Evolutionary conservation across 2,797 vertebrate genomes (phyloP).

Genomic region (Catamblyrhynchus diadema): DNA sequence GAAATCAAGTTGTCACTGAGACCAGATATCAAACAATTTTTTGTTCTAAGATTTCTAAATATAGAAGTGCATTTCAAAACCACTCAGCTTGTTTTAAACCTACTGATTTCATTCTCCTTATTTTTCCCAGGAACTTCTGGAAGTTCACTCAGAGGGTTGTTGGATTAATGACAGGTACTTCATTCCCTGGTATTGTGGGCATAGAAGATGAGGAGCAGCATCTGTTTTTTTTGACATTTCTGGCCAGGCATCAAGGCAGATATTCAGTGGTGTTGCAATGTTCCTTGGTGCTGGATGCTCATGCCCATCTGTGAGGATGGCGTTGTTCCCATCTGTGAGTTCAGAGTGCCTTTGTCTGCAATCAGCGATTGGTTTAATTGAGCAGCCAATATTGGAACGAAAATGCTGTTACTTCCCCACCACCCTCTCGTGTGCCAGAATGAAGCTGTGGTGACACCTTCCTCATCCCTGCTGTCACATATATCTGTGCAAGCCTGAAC

Average conservation of each 20-base stretch:
- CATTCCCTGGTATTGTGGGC: not conserved
- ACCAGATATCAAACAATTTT: not conserved
- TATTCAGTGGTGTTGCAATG: not conserved
- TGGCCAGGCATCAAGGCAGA: not conserved
- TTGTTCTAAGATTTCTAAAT: not conserved
- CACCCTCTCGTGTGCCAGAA: not conserved
- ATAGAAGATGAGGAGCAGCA: not conserved
- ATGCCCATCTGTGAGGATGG: constrained; percentile 40
- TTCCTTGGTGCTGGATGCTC: constrained; percentile 13
- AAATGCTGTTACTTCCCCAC: not conserved
- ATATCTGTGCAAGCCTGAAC: not conserved
- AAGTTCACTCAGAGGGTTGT: not conserved
- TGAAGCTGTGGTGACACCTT: not conserved
- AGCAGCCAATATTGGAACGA: not conserved
- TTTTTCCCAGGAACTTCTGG: not conserved
- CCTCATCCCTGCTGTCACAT: not conserved
- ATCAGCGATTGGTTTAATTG: not conserved
- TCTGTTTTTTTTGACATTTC: constrained; percentile 38
- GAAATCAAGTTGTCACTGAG: not conserved
- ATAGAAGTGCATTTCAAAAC: not conserved
- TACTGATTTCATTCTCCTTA: not conserved
- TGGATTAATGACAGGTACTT: constrained; percentile 7
- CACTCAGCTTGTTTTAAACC: not conserved
- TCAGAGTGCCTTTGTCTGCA: constrained; percentile 13
- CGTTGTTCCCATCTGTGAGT: constrained; percentile 11